Conservation (phyloP, 2,888 invertebrate species). For the Nephrocerus scutellatus region DNA sequence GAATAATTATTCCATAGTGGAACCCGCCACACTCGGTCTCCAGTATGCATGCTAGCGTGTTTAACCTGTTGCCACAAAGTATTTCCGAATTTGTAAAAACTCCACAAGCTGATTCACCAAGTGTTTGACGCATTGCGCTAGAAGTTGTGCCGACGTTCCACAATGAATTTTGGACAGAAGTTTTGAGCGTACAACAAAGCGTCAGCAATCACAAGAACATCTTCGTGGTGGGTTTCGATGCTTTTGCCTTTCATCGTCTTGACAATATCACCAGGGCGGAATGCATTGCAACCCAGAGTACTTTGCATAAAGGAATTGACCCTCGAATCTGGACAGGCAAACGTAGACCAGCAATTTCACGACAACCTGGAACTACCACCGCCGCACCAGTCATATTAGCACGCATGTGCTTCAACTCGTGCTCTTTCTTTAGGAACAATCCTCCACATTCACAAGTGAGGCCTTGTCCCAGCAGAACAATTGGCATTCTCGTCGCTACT, state of each 20-base stretch:
- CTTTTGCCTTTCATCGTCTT: constrained; percentile 65
- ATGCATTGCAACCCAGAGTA: constrained; percentile 66
- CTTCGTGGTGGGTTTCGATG: constrained; percentile 69
- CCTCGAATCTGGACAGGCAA: constrained; percentile 67
- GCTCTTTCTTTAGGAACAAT: constrained; percentile 55
- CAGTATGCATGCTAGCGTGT: constrained; percentile 60
- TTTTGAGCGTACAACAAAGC: constrained; percentile 66
- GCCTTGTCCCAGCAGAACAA: constrained; percentile 67
- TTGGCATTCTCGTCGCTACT: constrained; percentile 54
- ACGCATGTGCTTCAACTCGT: constrained; percentile 61
- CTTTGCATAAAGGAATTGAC: constrained; percentile 69
- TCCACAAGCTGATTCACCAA: constrained; percentile 62
- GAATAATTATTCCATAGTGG: constrained; percentile 66
- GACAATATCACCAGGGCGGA: constrained; percentile 69
- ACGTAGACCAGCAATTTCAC: constrained; percentile 61
- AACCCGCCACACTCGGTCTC: constrained; percentile 74
- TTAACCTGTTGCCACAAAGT: constrained; percentile 60
- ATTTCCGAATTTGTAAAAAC: constrained; percentile 66
- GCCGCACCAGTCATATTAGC: constrained; percentile 83
- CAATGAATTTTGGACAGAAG: constrained; percentile 60
- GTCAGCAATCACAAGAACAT: constrained; percentile 67
- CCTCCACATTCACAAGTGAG: constrained; percentile 68
- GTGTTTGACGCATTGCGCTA: constrained; percentile 53
- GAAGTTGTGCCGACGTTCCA: constrained; percentile 74
- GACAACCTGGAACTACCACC: constrained; percentile 62